Percentiles rank a stretch among this genome's conserved stretches.
phyloP scores from a whole-genome alignment of 2,797 vertebrate genomes.

The Microctenopoma lineatum region DNA sequence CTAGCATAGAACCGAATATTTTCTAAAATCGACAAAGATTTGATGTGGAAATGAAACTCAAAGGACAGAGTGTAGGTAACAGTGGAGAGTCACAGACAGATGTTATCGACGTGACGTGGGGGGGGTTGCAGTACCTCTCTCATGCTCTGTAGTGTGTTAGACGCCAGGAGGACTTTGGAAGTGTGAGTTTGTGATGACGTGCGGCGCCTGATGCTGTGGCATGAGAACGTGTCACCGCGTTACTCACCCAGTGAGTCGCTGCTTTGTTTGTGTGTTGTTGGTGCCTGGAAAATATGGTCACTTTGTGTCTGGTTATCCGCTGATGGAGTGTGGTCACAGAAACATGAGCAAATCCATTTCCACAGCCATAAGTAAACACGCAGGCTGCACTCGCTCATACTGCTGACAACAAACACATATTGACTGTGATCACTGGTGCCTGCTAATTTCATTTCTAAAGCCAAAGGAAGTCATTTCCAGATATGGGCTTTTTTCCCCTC shows the following conservation, averaged over 20 bases:
- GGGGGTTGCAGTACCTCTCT: too few species aligned
- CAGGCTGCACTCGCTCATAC: slow-evolving; percentile 54
- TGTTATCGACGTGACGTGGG: too few species aligned
- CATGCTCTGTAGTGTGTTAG: too few species aligned
- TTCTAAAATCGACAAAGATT: too few species aligned
- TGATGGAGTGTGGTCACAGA: slow-evolving; percentile 36
- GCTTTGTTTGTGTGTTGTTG: not conserved
- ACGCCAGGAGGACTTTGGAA: too few species aligned
- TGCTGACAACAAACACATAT: slow-evolving; percentile 68
- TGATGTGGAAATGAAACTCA: too few species aligned
- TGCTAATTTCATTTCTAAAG: slow-evolving; percentile 56
- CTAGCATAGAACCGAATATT: too few species aligned
- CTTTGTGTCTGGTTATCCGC: not conserved
- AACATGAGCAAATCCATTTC: slow-evolving; percentile 44
- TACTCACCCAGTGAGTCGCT: not conserved
- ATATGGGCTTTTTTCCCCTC: slow-evolving; percentile 20
- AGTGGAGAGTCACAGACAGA: too few species aligned
- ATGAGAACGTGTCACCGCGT: too few species aligned
- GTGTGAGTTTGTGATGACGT: too few species aligned
- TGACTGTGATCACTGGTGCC: slow-evolving; percentile 64
- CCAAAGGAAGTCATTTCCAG: slow-evolving; percentile 25
- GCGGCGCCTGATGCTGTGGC: too few species aligned
- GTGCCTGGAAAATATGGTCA: not conserved
- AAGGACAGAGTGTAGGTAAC: too few species aligned
- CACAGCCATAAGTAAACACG: slow-evolving; percentile 61